phyloP scores from a whole-genome alignment of 1,140 invertebrate species.

The Drosophila santomea region DNA sequence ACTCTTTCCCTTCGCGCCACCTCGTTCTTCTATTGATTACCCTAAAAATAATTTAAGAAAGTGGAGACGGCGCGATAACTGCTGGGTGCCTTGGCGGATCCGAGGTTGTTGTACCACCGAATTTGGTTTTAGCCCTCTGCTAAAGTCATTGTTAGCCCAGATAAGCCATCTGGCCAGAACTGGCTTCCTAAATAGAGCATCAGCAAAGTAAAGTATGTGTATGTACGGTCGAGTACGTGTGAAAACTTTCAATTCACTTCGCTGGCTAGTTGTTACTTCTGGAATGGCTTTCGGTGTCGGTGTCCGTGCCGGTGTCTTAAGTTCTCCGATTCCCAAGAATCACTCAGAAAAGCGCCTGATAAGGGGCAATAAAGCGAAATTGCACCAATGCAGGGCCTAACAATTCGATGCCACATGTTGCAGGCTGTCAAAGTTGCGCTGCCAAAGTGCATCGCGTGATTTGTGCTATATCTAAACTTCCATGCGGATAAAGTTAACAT shows the following conservation, averaged over 20 bases:
- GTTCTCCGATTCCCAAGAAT: conserved; percentile 21
- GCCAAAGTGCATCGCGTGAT: conserved; percentile 52
- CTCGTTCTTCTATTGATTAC: conserved; percentile 56
- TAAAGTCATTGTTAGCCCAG: conserved; percentile 41
- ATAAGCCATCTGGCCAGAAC: conserved; percentile 43
- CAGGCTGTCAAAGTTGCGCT: conserved; percentile 31
- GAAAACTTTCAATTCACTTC: conserved; percentile 48
- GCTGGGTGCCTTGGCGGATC: conserved; percentile 40
- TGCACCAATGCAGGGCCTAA: conserved; percentile 31
- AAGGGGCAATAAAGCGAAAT: conserved; percentile 44
- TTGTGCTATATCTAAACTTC: conserved; percentile 33
- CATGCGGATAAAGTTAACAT: conserved; percentile 46
- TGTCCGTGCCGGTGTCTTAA: not conserved
- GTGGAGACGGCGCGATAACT: conserved; percentile 37
- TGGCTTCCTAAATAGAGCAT: conserved; percentile 40
- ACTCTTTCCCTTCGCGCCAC: conserved; percentile 23
- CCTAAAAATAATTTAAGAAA: conserved; percentile 49
- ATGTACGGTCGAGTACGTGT: conserved; percentile 24
- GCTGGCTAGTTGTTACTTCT: conserved; percentile 4
- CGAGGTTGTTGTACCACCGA: conserved; percentile 47
- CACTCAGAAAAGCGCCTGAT: conserved; percentile 11
- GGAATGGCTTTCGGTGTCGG: conserved; percentile 13
- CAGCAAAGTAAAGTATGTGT: conserved; percentile 4
- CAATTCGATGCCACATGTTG: conserved; percentile 37
- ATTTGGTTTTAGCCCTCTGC: conserved; percentile 33